Evolutionary conservation across 2,113 vertebrate genomes (phyloP).

Genomic region (Gymnocephalus cernua): DNA sequence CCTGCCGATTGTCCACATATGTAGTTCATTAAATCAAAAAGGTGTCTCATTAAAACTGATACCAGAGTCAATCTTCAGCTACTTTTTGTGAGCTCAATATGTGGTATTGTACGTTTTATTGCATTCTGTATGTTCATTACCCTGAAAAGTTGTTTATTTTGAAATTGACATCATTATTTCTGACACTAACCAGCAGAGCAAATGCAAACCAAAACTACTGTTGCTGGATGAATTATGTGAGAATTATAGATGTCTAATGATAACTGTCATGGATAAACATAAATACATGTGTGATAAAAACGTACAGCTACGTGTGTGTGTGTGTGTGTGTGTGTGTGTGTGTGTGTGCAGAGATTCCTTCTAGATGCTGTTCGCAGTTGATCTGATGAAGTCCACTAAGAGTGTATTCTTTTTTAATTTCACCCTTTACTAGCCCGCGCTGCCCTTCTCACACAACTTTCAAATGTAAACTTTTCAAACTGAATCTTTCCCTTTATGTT

Average conservation of each 20-base stretch:
- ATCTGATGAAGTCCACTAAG: background rate
- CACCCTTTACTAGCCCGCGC: background rate
- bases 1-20: background rate
- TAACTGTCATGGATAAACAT: background rate
- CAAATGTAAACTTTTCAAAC: conserved; percentile 11
- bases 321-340: no score
- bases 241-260: background rate
- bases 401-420: background rate
- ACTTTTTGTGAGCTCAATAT: conserved; percentile 11
- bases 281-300: no score
- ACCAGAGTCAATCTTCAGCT: background rate
- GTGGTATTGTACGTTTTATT: conserved; percentile 3
- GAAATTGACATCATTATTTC: conserved; percentile 2
- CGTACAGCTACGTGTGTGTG: no score
- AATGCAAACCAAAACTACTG: background rate
- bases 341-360: conserved; percentile 1
- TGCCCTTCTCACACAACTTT: background rate
- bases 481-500: conserved; percentile 14
- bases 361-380: background rate
- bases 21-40: background rate
- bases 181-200: background rate
- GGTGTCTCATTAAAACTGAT: background rate
- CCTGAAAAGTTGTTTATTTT: background rate
- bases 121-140: background rate
- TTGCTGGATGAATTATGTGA: background rate